Evolutionary conservation across 2,888 invertebrate species (phyloP), one percentile per base, ranked within the genome.

Genomic region (Cheilosia impressa): DNA sequence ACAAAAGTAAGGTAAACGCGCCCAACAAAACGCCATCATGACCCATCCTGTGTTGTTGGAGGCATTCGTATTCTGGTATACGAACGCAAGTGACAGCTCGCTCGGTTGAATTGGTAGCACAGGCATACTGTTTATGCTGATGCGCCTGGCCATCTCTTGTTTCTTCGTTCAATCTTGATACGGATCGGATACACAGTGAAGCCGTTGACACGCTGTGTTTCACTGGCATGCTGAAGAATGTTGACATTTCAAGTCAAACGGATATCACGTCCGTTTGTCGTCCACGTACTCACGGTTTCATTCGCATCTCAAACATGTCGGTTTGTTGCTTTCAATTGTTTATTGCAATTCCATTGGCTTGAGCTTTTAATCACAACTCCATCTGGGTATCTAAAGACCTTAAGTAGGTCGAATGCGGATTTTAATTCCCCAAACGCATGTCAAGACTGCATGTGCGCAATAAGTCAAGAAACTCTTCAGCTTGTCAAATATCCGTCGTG

Each of bases 231-330:
- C 57, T 75, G 22, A 83, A 52, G 52, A 84, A 79, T 79, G 83
- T 79, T 75, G 79, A 84, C 79, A 75, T 75, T 79, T 69, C 57
- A 63, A 79, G 83, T 84, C 69, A 79, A 79, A 65, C 69, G 73
- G 83, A 79, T 79, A 73, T 79, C 83, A 83, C 62, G 68, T 83
- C 66, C 76, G 47, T 47, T 55, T 63, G 58, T 47, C 19, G 55
- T 43, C 19, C 34, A 47, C 19, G 13, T 55, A 57, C 57, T 22
- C 13, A 38, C 69, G 45, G 13, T 58, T 69, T 24, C 22, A 24
- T 24, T 53, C 43, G 17, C 19, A 15, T 24, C 24, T 57, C 19
- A 38, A 38, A 13, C 38, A 57, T 57, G n/a, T 55, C 50, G 43
- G 22, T 4, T 66, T 53, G 19, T 38, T 65, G 17, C n/a, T 53